Evolutionary conservation across 2,888 invertebrate species (phyloP), one percentile per base, ranked within the genome.

Genomic region (Smittia sp.): DNA sequence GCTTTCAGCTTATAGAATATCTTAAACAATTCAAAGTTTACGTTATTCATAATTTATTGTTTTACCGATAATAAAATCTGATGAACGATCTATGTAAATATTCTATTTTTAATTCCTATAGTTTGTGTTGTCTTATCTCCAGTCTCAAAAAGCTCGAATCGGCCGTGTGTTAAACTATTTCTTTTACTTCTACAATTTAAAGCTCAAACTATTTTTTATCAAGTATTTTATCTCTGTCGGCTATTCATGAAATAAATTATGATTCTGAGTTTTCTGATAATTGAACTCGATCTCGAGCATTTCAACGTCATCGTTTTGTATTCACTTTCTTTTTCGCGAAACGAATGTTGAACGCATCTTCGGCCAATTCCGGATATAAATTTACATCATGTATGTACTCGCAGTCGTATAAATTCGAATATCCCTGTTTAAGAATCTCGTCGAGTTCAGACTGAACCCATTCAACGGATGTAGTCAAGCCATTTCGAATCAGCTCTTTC

Each of bases 291-390:
- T 68, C 58, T 46, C n/a, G 7, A 27, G 54, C 65, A 32, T 76
- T 74, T 73, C 62, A 39, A 46, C 81, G 78, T 78, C 91, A 87
- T 75, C 90, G 85, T 75, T 90, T 88, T 77, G 88, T 86, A 76
- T 90, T 89, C 32, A 86, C 85, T 78, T 91, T 88, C 82, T 91
- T 92, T 84, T 93, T 94, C 54, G 91, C 87, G 81, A 96, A 94
- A 79, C 92, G 89, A 75, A 98, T 89, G 84, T 97, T 97, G 85
- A 93, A 94, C 6, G 96, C 96, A 85, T 97, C 97, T 83, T 97
- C 97, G 73, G 96, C 94, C 72, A 97, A 86, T 81, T 96, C 95
- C 0, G 96, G 96, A 84, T 95, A 96, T 75, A 89, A 85, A 77
- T 90, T 89, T 38, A 95, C 91, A 80, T 95, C 94, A 83, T 96